Percentiles rank a stretch among this genome's conserved stretches.
Evolutionary conservation across 2,113 vertebrate species (phyloP).

Genomic region (Engraulis encrasicolus): DNA sequence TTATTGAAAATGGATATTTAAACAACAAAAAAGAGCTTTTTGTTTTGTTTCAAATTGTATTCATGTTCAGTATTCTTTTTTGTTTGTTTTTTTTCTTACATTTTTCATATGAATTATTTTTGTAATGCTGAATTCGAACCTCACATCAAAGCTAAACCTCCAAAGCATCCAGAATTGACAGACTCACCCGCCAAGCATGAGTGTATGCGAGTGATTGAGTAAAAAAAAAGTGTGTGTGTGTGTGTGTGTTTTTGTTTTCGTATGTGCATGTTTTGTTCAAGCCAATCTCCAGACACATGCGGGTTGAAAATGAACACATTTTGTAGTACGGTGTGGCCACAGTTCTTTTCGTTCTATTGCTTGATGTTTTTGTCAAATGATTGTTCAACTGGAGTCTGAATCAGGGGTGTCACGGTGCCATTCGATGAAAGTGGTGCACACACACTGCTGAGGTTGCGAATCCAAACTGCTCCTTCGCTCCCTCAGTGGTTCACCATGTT

Average conservation of each 20-base stretch:
- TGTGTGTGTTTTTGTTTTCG: neutral
- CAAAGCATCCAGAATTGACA: constrained; percentile 70
- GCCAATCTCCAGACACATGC: neutral
- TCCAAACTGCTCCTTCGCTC: no score
- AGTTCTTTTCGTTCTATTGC: neutral
- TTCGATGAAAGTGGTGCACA: neutral
- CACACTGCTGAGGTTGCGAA: neutral
- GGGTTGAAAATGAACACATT: neutral
- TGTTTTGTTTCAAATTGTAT: constrained; percentile 62
- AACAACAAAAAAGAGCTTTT: constrained; percentile 44
- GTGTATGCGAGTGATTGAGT: neutral
- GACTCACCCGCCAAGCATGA: constrained; percentile 28
- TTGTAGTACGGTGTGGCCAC: neutral
- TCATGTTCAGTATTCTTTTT: constrained; percentile 76
- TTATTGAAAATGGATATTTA: constrained; percentile 78
- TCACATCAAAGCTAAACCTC: constrained; percentile 73
- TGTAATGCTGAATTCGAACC: constrained; percentile 60
- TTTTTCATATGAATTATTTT: constrained; percentile 43
- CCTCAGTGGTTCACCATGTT: no score
- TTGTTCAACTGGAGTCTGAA: neutral
- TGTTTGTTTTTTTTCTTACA: constrained; percentile 44
- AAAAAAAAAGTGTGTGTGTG: neutral
- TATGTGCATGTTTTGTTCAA: no score
- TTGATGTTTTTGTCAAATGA: neutral
- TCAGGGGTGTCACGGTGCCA: neutral